Base-by-base conservation (phyloP, 2,888 invertebrate genomes). In the Netelia melanura region DNA sequence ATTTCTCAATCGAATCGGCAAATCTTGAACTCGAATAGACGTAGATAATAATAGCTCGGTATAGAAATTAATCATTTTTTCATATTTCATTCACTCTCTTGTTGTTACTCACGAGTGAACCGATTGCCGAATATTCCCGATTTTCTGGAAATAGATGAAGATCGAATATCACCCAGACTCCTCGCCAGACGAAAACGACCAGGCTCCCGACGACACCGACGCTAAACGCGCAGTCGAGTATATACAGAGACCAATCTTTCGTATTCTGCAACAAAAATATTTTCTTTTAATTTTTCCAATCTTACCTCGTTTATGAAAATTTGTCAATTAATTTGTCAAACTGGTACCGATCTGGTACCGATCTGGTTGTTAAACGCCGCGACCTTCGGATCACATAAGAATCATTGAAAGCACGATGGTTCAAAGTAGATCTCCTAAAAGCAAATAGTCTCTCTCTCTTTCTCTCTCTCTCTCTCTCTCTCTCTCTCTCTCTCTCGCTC, bases 101-200 rank as follows among this genome's bases (percentile, higher is more conserved):
- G 21, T 23, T 17, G 44, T 30, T 87, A 95, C 96, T 96, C 94
- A 98, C 98, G 94, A 98, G 92, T 67, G 98, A 98, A 5, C 96
- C 96, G 95, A 97, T 96, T 76, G 96, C 96, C 3, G 98, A 98
- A 89, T 95, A 95, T 78, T 95, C 94, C 25, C 92, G 94, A 90
- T 97, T 95, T 0, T 95, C 95, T 6, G 97, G 97, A 92, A 96
- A 98, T n/a, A 98, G 94, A 92, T 96, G 96, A 88, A 97, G 94
- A 94, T 98, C 98, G 74, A 98, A 95, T 71, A 98, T 94, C 6
- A 96, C 96, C 98, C 98, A 98, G 38, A 96, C 95, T 38, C 98
- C 98, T 89, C 98, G 95, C 98, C 98, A 98, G 67, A 97, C 97
- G 93, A 98, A 97, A 1, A 98, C 97, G 70, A 98, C 97, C 86